Evolutionary conservation across 1,140 invertebrate species (phyloP).

Genomic region (Himalopsyche phryganea): DNA sequence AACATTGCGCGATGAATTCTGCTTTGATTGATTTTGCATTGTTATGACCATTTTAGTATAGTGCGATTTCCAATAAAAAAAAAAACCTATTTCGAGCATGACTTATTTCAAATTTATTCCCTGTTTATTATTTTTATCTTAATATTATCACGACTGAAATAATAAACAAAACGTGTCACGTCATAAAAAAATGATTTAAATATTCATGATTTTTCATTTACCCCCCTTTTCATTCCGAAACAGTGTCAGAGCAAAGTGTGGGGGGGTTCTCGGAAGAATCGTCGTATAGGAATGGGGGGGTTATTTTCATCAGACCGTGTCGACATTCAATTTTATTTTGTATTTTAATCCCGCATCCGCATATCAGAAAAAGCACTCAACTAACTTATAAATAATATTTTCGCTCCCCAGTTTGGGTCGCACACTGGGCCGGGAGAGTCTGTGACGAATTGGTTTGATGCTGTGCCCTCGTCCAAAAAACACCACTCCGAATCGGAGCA

Average conservation of each 20-base stretch:
- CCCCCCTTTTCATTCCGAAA: conserved; percentile 2
- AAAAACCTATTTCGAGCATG: too few relatives aligned
- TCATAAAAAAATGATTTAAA: conserved; percentile 27
- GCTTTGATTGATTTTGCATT: too few relatives aligned
- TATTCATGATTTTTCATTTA: conserved; percentile 27
- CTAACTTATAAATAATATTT: conserved; percentile 30
- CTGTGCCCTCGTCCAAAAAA: background rate
- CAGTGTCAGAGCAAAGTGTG: background rate
- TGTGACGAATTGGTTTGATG: conserved; percentile 25
- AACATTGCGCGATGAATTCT: too few relatives aligned
- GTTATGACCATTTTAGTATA: too few relatives aligned
- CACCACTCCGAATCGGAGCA: background rate
- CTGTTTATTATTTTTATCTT: conserved; percentile 31
- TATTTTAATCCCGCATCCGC: conserved; percentile 35
- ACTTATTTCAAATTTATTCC: too few relatives aligned
- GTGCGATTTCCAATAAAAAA: too few relatives aligned
- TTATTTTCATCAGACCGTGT: conserved; percentile 24
- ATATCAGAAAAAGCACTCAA: conserved; percentile 33
- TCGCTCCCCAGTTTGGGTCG: background rate
- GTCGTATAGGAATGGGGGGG: conserved; percentile 1
- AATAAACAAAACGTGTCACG: conserved; percentile 25
- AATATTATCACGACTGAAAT: conserved; percentile 5
- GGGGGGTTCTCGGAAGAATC: background rate
- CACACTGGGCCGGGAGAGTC: conserved; percentile 5
- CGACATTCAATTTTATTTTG: conserved; percentile 33